Base-by-base conservation (phyloP, 2,113 vertebrate genomes). In the Chionomys nivalis region DNA sequence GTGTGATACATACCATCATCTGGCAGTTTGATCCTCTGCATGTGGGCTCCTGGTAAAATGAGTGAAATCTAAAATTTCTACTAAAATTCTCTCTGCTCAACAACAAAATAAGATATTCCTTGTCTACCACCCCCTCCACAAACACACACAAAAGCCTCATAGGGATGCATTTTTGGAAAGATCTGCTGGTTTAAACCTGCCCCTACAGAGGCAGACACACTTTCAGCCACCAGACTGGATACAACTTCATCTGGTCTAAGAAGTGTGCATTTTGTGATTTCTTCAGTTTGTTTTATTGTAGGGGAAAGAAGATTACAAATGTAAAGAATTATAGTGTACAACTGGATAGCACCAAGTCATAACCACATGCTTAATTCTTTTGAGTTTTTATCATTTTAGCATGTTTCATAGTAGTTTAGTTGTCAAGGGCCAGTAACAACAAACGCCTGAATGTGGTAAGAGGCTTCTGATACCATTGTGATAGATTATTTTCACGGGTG, bases 361-460 rank as follows among this genome's bases (percentile, higher is more conserved):
- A 63, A 2, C 65, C 82, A 72, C 49, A 24, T 2, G 23, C 36
- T 78, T 16, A 17, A 81, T 58, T 19, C 79, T 79, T 55, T 83
- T 73, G 13, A 1, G 63, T 42, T 72, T 93, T 68, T 33, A 55
- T 39, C 49, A 79, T 82, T n/a, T 70, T 68, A 99, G 98, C 98
- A 89, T 98, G 98, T 91, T 81, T 98, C 91, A 98, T 99, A 96
- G 98, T 98, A 86, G 97, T 98, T 93, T 87, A 97, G 96, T 98
- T 95, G 36, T 98, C 98, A 2, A 96, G 98, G 93, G 98, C 97
- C 87, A 97, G 96, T 49, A 97, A 97, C 36, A 73, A 93, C 2
- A 90, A 98, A 81, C 98, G 98, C 87, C 98, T 98, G 21, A 49
- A 97, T 11, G 68, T 98, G 89, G 97, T 98, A 98, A 94, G 92